Conservation (phyloP, 2,113 vertebrate genomes). For the Gallinago jamesoni region DNA sequence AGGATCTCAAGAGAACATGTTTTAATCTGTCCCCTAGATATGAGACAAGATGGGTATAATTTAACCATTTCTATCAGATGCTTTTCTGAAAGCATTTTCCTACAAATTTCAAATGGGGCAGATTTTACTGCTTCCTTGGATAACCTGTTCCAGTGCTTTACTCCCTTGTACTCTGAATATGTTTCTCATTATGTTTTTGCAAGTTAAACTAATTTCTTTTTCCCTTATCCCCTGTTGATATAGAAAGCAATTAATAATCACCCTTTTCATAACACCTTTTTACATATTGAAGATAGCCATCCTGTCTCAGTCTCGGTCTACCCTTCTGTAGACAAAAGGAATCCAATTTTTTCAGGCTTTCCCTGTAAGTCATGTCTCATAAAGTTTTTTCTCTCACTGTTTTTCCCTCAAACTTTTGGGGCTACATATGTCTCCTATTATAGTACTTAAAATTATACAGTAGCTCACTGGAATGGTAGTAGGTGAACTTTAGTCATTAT, state of each 20-base stretch:
- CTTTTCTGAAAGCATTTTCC: neutral
- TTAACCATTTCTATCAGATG: neutral
- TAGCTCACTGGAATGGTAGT: neutral
- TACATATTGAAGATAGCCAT: neutral
- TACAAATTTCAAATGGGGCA: neutral
- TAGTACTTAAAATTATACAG: neutral
- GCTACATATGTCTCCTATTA: neutral
- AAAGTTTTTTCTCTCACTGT: neutral
- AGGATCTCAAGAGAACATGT: neutral
- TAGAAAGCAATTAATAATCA: conserved; percentile 35
- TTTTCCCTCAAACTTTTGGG: neutral
- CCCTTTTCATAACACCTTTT: neutral
- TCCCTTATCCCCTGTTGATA: neutral
- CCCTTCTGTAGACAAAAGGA: neutral
- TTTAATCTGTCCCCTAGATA: neutral
- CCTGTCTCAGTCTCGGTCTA: neutral
- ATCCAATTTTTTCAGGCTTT: neutral
- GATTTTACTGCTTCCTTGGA: neutral
- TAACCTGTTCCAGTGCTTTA: neutral
- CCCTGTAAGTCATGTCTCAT: neutral
- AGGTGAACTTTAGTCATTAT: neutral
- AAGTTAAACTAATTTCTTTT: neutral
- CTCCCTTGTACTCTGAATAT: neutral
- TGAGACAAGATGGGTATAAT: neutral
- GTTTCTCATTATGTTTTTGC: neutral